Evolutionary conservation across 2,113 vertebrate species (phyloP), one percentile per base, ranked within the genome.

Genomic region (Lota lota): DNA sequence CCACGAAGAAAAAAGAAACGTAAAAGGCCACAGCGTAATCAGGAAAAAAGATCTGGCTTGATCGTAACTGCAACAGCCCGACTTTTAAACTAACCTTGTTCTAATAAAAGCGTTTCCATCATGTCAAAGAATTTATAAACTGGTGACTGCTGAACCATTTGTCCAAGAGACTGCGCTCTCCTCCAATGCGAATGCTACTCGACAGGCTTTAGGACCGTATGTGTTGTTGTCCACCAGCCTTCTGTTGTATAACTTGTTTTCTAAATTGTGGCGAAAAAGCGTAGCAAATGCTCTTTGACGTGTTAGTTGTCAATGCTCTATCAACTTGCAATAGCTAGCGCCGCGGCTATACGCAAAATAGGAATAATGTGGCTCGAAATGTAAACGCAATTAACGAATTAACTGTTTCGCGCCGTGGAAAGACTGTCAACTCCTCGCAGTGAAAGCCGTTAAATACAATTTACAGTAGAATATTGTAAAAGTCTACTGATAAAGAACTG

Each of bases 181-280:
- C 60, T 61, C 64, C 54, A 66, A 51, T 40, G 74, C 18, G 63
- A 68, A 53, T 1, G 8, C 1, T 64, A 88, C 2, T 0, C 22
- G 76, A 53, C 81, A 57, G 86, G 81, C 82, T 70, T 80, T 92
- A 91, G 86, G 91, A 91, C 91, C 85, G 19, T 4, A 1, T 6
- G 12, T 22, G 20, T 65, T 12, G 20, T 15, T 6, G 50, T 5
- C 22, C 69, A 3, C 28, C 2, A 36, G 64, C 40, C 67, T 64
- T 73, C 81, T 53, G 83, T 92, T 92, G 89, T 91, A 88, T 92
- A 92, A 92, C 89, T 88, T 91, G 88, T 92, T 91, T 88, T 67
- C 70, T 87, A 78, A 70, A 19, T 8, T 51, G 63, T 61, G 69
- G 85, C 69, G 54, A 19, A 60, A 81, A 77, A 22, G 22, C 24